Base-by-base conservation (phyloP, 1,140 invertebrate species). In the Aphaenogaster ashmeadi region DNA sequence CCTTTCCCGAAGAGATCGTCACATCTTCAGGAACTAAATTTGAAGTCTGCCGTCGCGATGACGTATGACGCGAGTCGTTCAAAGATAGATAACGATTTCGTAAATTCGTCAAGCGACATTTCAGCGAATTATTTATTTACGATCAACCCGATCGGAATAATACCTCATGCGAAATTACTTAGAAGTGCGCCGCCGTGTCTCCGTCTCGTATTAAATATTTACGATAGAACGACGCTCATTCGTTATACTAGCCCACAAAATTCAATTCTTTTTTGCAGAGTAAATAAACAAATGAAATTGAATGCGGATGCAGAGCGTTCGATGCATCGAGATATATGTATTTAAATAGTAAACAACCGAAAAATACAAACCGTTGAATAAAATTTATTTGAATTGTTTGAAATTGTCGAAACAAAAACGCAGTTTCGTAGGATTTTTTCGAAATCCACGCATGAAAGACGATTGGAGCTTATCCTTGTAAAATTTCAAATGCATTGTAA, bases 81-180 rank as follows among this genome's bases (percentile, higher is more conserved):
- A 2, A 56, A 58, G 36, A 33, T 54, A 81, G 50, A 69, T 56
- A 71, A 71, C 21, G 21, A 33, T n/a, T 56, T 71, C 8, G 13
- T 41, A 54, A 54, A 54, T 54, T 52, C n/a, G 15, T 13, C 66
- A 81, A 81, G 27, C 69, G 36, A 44, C 66, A 71, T 71, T 71
- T 71, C 13, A n/a, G 5, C 15, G 50, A 80, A 58, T 81, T 56
- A 71, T 44, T 81, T 71, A 81, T 71, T 71, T 15, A 81, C 15
- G 21, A 56, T 44, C 38, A 33, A 15, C 21, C 27, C 7, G 13
- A 0, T 66, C n/a, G 36, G 36, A 81, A 69, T 69, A 56, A 41
- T 56, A 47, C 4, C 47, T 27, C 36, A 2, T 33, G 36, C 21
- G 11, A 81, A 36, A 15, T 15, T 54, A 41, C 13, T 64, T 6